Evolutionary conservation across 2,888 invertebrate genomes (phyloP).

Genomic region (Fragum fragum): DNA sequence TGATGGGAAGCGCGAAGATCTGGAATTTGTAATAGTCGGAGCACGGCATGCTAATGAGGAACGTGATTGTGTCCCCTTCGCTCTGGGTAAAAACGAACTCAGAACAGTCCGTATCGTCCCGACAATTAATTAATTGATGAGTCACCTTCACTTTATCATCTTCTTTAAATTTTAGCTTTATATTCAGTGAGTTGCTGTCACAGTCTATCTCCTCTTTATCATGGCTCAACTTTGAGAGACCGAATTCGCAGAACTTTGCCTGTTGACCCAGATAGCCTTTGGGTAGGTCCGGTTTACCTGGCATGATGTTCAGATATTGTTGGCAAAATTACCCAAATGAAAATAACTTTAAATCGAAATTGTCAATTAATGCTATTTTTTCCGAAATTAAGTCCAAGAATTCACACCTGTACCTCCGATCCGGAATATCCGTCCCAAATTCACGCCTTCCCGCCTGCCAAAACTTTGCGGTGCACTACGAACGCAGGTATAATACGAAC

Average conservation of each 20-base stretch:
- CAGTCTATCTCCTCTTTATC: constrained; percentile 68
- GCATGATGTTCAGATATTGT: constrained; percentile 50
- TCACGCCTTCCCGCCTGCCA: constrained; percentile 6
- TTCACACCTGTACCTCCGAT: background rate
- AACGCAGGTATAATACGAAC: constrained; percentile 1
- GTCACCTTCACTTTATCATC: constrained; percentile 76
- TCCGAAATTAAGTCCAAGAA: background rate
- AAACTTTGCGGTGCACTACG: constrained; percentile 2
- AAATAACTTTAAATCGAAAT: background rate
- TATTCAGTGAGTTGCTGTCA: constrained; percentile 75
- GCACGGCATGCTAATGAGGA: constrained; percentile 77
- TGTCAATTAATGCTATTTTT: background rate
- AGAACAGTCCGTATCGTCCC: constrained; percentile 70
- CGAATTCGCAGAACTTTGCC: constrained; percentile 77
- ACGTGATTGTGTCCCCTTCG: constrained; percentile 70
- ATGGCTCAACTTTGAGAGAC: constrained; percentile 74
- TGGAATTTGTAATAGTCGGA: constrained; percentile 85
- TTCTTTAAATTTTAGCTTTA: constrained; percentile 71
- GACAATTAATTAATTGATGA: constrained; percentile 74
- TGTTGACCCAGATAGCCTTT: constrained; percentile 80
- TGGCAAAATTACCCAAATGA: background rate
- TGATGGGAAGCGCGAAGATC: constrained; percentile 83
- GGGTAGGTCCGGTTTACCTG: constrained; percentile 75
- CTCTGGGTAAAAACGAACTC: constrained; percentile 81
- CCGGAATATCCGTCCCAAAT: constrained; percentile 3